A percentile compares a stretch with the other conserved stretches of the same genome.
Evolutionary conservation across 92 coral and sea anemone species (phyloP).

Genomic region (Porites lobata): DNA sequence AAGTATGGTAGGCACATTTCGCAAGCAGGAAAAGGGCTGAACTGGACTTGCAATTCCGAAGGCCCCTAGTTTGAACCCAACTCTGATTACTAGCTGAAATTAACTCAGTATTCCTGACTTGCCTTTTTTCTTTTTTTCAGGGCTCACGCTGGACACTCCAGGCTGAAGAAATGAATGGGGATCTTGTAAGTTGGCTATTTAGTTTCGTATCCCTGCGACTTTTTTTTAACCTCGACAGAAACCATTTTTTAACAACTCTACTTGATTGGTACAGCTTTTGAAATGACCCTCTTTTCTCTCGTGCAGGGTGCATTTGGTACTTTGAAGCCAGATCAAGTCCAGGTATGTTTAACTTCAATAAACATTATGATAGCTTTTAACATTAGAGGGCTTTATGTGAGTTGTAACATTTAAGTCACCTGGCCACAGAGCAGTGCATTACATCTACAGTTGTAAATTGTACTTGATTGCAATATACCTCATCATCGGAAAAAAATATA

Average conservation of each 20-base stretch:
- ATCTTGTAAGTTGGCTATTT: constrained; percentile 73
- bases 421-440: too few species aligned
- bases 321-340: constrained; percentile 97
- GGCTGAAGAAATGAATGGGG: constrained; percentile 97
- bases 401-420: background rate
- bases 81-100: background rate
- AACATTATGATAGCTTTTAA: background rate
- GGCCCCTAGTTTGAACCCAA: background rate
- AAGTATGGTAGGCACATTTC: too few species aligned
- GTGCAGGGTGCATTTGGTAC: constrained; percentile 87
- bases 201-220: too few species aligned
- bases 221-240: too few species aligned
- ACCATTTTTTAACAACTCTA: background rate
- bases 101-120: too few species aligned
- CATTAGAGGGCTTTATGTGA: background rate
- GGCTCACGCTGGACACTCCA: constrained; percentile 99
- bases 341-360: constrained; percentile 58
- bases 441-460: too few species aligned
- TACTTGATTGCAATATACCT: too few species aligned
- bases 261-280: background rate
- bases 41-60: too few species aligned
- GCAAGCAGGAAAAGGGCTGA: too few species aligned
- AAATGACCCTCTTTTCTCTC: background rate
- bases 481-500: too few species aligned
- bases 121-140: constrained; percentile 42